Evolutionary conservation across 2,888 invertebrate species (phyloP).

Genomic region (Enchytraeus crypticus): DNA sequence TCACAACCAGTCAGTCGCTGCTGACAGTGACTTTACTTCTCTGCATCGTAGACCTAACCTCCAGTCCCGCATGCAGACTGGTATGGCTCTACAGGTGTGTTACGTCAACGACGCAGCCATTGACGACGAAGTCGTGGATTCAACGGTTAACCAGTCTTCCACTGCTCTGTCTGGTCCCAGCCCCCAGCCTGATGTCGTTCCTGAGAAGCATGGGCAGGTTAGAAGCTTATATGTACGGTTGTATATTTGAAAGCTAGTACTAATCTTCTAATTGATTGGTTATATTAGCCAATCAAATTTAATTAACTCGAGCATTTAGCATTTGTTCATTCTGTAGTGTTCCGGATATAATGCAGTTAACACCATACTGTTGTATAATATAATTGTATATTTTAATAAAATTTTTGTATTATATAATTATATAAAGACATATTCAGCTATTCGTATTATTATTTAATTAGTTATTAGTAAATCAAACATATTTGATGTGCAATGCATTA

Average conservation of each 20-base stretch:
- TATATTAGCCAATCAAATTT: no score
- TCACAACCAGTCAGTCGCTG: conserved; percentile 24
- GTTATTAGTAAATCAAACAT: no score
- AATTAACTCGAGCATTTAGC: no score
- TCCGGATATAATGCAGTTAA: no score
- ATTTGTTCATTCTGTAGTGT: no score
- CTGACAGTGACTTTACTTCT: conserved; percentile 54
- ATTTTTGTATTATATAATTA: no score
- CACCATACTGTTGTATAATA: no score
- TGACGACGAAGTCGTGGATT: conserved; percentile 1
- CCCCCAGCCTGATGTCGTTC: not conserved
- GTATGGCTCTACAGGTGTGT: conserved; percentile 88
- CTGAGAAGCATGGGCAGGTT: not conserved
- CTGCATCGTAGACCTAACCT: conserved; percentile 69
- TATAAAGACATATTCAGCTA: no score
- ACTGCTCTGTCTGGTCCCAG: not conserved
- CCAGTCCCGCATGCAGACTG: conserved; percentile 63
- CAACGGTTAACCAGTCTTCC: no score
- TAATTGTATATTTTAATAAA: no score
- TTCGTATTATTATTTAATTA: no score
- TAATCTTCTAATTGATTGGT: not conserved
- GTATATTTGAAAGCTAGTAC: not conserved
- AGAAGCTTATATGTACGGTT: not conserved
- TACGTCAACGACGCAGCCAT: conserved; percentile 71
- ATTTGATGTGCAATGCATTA: no score